Evolutionary conservation across 23 tunicate genomes (phyloP), one percentile per base, ranked within the genome.

Genomic region (Halocynthia aurantium): DNA sequence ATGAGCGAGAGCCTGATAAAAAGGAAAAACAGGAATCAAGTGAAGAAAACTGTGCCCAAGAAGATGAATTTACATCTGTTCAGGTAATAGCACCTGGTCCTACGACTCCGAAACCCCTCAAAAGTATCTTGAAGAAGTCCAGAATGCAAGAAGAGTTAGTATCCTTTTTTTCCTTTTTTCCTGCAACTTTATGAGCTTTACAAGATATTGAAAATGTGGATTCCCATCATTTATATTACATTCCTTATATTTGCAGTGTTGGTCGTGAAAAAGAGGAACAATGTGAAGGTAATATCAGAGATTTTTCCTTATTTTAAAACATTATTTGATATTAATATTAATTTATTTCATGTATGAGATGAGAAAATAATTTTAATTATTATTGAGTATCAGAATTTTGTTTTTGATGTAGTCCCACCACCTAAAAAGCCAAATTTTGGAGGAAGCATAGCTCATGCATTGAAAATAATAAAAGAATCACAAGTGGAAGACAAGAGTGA

Each of bases 391-490:
- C 4, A 31, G 44, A 31, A 31, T 31, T 31, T 31, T 31, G 44
- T 31, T 31, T n/a, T 31, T 31, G 44, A 31, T 31, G 4, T 31
- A 31, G 44, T 31, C 44, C 44, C 44, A 31, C 44, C 44, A 31
- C 44, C 44, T 65, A 49, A 65, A 65, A 65, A 65, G 19, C 70
- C 70, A 11, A 65, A 11, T 11, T 11, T 65, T 65, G 70, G 63
- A 50, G 78, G 78, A 74, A 74, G 78, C 78, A 74, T 74, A 12
- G 56, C 78, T 8, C 22, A 55, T 22, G 78, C 78, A 54, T 40
- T 74, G 9, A 53, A 53, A 18, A 53, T 53, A 64, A 53, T 74
- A 53, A 74, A 53, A 65, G 70, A 65, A 65, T 58, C 63, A 58
- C 15, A 58, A 13, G 6, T 65, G n/a, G 70, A 65, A 8, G 11